Conservation (phyloP, 2,113 vertebrate species). For the Heterotis niloticus region DNA sequence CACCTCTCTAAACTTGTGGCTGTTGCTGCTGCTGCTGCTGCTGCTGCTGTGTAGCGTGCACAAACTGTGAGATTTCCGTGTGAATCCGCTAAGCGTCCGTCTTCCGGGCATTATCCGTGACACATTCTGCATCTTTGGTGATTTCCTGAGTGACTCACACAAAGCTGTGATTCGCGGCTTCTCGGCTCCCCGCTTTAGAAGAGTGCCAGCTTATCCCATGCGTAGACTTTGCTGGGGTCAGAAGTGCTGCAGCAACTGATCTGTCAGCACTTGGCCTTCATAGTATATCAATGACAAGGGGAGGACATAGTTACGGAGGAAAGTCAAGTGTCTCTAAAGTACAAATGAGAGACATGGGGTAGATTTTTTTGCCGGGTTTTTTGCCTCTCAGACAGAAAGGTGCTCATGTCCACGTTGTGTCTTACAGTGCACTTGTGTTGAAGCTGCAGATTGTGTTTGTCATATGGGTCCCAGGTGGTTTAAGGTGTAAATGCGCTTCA, state of each 20-base stretch:
- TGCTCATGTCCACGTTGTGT: not conserved
- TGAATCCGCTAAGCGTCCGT: not conserved
- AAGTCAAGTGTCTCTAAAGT: not conserved
- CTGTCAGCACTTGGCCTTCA: not conserved
- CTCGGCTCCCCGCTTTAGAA: not conserved
- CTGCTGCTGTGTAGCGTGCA: not conserved
- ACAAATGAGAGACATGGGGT: too few relatives aligned
- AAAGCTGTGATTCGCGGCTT: not conserved
- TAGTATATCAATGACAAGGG: not conserved
- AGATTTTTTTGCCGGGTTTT: not conserved
- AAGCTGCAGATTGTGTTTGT: too few relatives aligned
- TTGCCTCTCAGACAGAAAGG: not conserved
- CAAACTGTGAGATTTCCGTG: not conserved
- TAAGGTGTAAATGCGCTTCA: too few relatives aligned
- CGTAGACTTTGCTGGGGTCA: not conserved
- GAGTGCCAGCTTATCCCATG: not conserved
- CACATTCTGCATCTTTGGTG: not conserved
- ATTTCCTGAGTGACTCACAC: not conserved
- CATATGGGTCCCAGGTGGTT: too few relatives aligned
- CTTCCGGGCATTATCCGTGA: not conserved
- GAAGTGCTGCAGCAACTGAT: not conserved
- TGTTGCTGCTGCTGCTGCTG: not conserved
- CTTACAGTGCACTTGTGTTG: too few relatives aligned
- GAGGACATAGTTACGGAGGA: not conserved
- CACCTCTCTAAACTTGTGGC: not conserved